A percentile compares a stretch with the other conserved stretches of the same genome.
phyloP scores from a whole-genome alignment of 2,113 vertebrate genomes.

The Phainopepla nitens region DNA sequence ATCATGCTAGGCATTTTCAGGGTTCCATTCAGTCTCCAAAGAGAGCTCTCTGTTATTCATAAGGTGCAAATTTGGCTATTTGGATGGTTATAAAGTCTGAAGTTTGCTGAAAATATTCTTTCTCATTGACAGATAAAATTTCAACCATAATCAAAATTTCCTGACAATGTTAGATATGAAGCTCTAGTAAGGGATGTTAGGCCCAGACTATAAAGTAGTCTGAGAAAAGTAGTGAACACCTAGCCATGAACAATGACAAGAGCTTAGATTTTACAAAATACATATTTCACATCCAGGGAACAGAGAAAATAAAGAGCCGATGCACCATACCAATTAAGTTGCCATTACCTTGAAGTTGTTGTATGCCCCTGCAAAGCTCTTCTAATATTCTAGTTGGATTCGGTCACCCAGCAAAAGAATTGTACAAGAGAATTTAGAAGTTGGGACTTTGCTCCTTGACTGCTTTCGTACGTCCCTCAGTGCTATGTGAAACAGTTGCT shows the following conservation, averaged over 20 bases:
- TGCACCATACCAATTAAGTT: not conserved
- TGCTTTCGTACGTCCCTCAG: not conserved
- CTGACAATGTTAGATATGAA: not conserved
- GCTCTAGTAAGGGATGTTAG: not conserved
- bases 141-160: not conserved
- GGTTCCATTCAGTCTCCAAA: not conserved
- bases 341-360: not conserved
- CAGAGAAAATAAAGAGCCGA: not conserved
- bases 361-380: not conserved
- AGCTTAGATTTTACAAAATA: not conserved
- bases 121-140: not conserved
- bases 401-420: not conserved
- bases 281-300: not conserved
- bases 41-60: not conserved
- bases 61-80: not conserved
- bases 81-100: not conserved
- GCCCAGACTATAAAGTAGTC: not conserved
- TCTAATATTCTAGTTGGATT: not conserved
- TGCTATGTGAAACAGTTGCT: not conserved
- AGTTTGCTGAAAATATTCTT: not conserved
- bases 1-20: not conserved
- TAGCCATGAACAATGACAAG: not conserved
- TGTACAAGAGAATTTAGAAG: not conserved
- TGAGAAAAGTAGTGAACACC: not conserved
- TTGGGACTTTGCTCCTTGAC: not conserved